Percentiles rank a stretch among this genome's conserved stretches.
phyloP scores from a whole-genome alignment of 2,113 vertebrate species.

The Argyrosomus japonicus region DNA sequence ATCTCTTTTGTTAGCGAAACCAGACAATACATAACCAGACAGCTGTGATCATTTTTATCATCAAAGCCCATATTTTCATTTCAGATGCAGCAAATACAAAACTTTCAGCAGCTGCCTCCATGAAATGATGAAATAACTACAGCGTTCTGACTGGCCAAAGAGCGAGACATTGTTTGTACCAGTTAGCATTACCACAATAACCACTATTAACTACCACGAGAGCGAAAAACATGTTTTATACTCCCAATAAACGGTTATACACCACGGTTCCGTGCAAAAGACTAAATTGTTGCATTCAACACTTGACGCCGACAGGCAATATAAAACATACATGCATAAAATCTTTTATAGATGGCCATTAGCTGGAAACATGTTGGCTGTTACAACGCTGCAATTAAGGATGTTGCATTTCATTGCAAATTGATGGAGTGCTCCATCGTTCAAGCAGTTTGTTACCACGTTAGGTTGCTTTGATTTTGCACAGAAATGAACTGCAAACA shows the following conservation, averaged over 20 bases:
- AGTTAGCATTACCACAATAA: slow-evolving; percentile 36
- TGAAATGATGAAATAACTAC: background rate
- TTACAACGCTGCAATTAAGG: slow-evolving; percentile 35
- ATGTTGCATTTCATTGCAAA: slow-evolving; percentile 50
- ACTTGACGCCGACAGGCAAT: slow-evolving; percentile 32
- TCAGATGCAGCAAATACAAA: background rate
- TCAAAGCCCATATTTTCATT: background rate
- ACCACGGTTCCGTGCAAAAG: slow-evolving; percentile 48
- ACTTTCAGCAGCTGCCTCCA: background rate
- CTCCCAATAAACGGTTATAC: slow-evolving; percentile 52
- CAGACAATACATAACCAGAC: no score
- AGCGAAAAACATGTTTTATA: slow-evolving; percentile 61
- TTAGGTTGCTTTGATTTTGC: slow-evolving; percentile 27
- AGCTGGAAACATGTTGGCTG: slow-evolving; percentile 52
- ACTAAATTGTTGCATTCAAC: slow-evolving; percentile 43
- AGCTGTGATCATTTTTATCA: background rate
- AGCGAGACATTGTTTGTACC: slow-evolving; percentile 34
- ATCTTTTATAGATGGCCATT: slow-evolving; percentile 62
- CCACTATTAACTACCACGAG: slow-evolving; percentile 49
- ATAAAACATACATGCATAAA: slow-evolving; percentile 58
- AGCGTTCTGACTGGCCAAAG: background rate
- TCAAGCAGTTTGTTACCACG: slow-evolving; percentile 33
- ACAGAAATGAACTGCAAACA: slow-evolving; percentile 20
- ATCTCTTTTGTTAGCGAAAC: background rate
- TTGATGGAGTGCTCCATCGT: slow-evolving; percentile 37